Evolutionary conservation across 2,797 vertebrate genomes (phyloP).

Genomic region (Clarias platycephalus): DNA sequence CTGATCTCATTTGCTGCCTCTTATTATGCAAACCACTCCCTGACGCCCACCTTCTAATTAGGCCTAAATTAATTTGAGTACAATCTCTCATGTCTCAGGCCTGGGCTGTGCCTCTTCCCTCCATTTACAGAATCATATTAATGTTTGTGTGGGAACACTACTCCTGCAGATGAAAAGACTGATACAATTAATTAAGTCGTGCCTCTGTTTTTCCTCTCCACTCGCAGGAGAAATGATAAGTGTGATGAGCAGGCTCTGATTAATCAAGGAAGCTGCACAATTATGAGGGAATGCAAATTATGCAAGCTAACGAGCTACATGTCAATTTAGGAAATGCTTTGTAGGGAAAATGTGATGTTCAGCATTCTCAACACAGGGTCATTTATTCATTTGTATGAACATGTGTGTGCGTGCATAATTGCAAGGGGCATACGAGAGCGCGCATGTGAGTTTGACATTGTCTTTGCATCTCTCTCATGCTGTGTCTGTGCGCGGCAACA

Average conservation of each 20-base stretch:
- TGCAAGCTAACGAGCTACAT: slow-evolving; percentile 72
- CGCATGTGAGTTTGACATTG: slow-evolving; percentile 23
- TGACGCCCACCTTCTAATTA: slow-evolving; percentile 86
- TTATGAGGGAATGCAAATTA: slow-evolving; percentile 80
- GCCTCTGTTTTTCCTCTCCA: slow-evolving; percentile 81
- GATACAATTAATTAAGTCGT: slow-evolving; percentile 90
- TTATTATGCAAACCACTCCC: slow-evolving; percentile 86
- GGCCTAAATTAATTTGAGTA: slow-evolving; percentile 89
- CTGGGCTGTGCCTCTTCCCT: slow-evolving; percentile 87
- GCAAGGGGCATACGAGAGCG: slow-evolving; percentile 39
- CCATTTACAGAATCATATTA: slow-evolving; percentile 94
- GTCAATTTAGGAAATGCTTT: slow-evolving; percentile 74
- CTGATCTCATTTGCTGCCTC: slow-evolving; percentile 78
- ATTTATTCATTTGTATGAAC: slow-evolving; percentile 54
- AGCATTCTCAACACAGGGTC: slow-evolving; percentile 66
- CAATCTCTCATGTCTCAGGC: slow-evolving; percentile 92
- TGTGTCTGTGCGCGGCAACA: slow-evolving; percentile 2
- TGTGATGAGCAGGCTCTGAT: slow-evolving; percentile 82
- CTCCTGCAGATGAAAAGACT: slow-evolving; percentile 82
- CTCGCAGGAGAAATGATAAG: slow-evolving; percentile 82
- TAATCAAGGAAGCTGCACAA: slow-evolving; percentile 84
- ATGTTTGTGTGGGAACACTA: slow-evolving; percentile 83
- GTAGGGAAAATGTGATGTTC: slow-evolving; percentile 74
- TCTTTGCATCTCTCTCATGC: slow-evolving; percentile 32
- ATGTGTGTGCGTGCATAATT: slow-evolving; percentile 52